phyloP scores from a whole-genome alignment of 1,140 invertebrate species.

The Bombus huntii region DNA sequence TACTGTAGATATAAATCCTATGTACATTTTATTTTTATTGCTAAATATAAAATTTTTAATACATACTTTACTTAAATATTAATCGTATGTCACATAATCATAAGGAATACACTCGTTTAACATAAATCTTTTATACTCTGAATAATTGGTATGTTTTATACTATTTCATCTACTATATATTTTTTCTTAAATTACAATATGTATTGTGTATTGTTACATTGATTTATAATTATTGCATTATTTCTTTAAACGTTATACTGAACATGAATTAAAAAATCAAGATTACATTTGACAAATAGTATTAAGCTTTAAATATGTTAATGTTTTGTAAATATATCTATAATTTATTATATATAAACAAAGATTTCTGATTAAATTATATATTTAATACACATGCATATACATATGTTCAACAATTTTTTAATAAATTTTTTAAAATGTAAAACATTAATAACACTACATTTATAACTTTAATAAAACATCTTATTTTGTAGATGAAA shows the following conservation, averaged over 20 bases:
- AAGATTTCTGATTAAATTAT: too few species aligned
- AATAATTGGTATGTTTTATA: neutral
- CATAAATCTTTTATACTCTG: neutral
- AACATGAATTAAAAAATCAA: neutral
- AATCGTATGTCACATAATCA: neutral
- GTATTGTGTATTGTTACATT: neutral
- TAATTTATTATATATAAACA: neutral
- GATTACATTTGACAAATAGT: neutral
- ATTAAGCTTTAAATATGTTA: neutral
- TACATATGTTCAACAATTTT: neutral
- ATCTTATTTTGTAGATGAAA: conserved; percentile 32
- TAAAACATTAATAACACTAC: neutral
- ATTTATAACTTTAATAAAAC: neutral
- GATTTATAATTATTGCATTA: neutral
- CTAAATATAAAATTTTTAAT: neutral
- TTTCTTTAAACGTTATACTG: neutral
- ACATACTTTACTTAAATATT: neutral
- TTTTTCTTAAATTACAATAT: too few species aligned
- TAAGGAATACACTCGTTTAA: neutral
- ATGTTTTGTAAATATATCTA: neutral
- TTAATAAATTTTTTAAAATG: neutral
- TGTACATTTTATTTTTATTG: neutral
- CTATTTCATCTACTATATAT: neutral
- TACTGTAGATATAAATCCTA: neutral
- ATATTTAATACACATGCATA: neutral